phyloP scores from a whole-genome alignment of 92 coral and sea anemone genomes.

The Epizoanthus rinbou region DNA sequence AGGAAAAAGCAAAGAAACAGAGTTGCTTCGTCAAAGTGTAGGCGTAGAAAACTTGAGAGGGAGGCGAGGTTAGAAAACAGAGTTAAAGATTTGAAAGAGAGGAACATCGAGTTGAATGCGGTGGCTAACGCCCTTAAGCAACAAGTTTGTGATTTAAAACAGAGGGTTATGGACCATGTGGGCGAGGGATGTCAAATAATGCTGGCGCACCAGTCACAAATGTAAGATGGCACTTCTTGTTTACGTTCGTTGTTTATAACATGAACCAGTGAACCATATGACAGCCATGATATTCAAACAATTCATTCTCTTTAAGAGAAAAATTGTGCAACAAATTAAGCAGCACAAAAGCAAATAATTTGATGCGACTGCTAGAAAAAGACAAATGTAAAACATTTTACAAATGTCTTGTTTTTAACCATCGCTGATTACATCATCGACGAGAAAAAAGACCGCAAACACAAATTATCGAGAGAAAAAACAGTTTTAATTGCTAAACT shows the following conservation, averaged over 20 bases:
- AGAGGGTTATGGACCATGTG: slow-evolving; percentile 98
- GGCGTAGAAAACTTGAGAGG: slow-evolving; percentile 94
- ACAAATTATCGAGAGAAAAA: background rate
- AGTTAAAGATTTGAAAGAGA: slow-evolving; percentile 88
- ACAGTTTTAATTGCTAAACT: background rate
- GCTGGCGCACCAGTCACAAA: slow-evolving; percentile 92
- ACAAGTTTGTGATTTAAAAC: slow-evolving; percentile 98
- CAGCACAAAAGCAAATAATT: background rate
- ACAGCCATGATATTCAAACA: slow-evolving; percentile 15
- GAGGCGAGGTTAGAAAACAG: slow-evolving; percentile 91
- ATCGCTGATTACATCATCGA: slow-evolving; percentile 40
- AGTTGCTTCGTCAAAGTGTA: slow-evolving; percentile 98
- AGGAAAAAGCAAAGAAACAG: slow-evolving; percentile 96
- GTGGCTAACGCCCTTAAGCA: slow-evolving; percentile 96
- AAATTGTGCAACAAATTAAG: background rate
- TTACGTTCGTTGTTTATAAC: slow-evolving; percentile 14
- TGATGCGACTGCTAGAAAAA: too few species aligned
- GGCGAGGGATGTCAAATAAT: slow-evolving; percentile 98
- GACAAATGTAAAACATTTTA: too few species aligned
- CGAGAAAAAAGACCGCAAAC: background rate
- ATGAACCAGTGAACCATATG: slow-evolving; percentile 24
- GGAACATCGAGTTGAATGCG: slow-evolving; percentile 93
- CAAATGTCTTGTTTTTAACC: background rate
- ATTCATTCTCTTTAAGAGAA: background rate
- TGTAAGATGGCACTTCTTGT: slow-evolving; percentile 50